Evolutionary conservation across 1,140 invertebrate species (phyloP).

Genomic region (Lerema accius): DNA sequence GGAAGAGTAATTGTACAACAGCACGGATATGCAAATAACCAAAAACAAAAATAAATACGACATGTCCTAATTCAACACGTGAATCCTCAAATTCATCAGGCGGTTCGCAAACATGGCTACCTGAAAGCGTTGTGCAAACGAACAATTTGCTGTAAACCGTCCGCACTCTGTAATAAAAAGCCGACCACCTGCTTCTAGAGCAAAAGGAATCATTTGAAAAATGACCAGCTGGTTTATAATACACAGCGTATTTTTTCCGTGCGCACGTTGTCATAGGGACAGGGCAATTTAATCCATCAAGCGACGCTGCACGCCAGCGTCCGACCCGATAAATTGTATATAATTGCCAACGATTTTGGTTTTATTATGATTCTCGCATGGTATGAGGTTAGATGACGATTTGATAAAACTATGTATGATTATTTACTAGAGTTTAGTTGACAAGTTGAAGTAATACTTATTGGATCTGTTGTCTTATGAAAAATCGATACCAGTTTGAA

Average conservation of each 20-base stretch:
- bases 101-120: constrained; percentile 54
- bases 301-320: constrained; percentile 64
- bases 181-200: constrained; percentile 70
- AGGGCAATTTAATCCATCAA: constrained; percentile 84
- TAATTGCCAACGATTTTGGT: constrained; percentile 74
- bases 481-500: no score
- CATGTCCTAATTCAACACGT: constrained; percentile 67
- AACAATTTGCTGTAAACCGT: constrained; percentile 57
- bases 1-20: neutral
- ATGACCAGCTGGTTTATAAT: constrained; percentile 83
- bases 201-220: constrained; percentile 83
- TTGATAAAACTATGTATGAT: constrained; percentile 35
- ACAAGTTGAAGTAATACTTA: constrained; percentile 16
- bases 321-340: constrained; percentile 77
- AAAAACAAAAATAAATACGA: constrained; percentile 47
- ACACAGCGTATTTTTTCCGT: constrained; percentile 80
- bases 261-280: constrained; percentile 82
- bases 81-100: constrained; percentile 67
- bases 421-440: neutral
- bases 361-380: constrained; percentile 69
- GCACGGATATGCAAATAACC: constrained; percentile 17
- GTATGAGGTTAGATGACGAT: constrained; percentile 59
- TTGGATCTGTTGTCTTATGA: no score
- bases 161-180: constrained; percentile 51
- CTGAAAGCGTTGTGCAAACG: constrained; percentile 59